These are phyloP conservation scores for Calliopsis andreniformis DNA, from an alignment of 1,140 invertebrate species.

Conservation along the genomic window DNA sequence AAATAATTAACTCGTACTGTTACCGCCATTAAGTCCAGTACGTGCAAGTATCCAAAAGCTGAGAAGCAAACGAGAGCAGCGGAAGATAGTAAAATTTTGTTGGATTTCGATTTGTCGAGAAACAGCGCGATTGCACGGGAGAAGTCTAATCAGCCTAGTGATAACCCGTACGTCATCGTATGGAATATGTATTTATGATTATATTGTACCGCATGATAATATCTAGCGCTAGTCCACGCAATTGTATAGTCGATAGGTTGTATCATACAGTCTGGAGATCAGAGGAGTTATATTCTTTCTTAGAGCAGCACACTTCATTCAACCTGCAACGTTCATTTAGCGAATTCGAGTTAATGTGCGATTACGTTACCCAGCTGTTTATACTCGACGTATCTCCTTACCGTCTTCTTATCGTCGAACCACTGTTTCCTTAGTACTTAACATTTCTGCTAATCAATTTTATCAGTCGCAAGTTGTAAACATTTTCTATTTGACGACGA, in stretches of 20 bases:
- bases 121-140: conserved; percentile 26
- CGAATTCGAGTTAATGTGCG: neutral
- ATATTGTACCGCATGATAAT: conserved; percentile 70
- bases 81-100: conserved; percentile 3
- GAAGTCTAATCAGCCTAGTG: conserved; percentile 57
- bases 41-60: conserved; percentile 2
- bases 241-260: conserved; percentile 65
- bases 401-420: neutral
- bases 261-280: conserved; percentile 51
- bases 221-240: conserved; percentile 66
- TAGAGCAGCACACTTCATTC: neutral
- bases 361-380: neutral
- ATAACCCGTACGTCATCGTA: conserved; percentile 52
- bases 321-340: neutral
- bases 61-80: neutral
- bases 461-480: no score
- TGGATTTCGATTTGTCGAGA: conserved; percentile 38
- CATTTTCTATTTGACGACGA: neutral
- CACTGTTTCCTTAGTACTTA: neutral
- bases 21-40: conserved; percentile 33
- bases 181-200: conserved; percentile 68
- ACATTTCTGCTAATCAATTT: no score
- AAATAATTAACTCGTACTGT: neutral
- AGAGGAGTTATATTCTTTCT: conserved; percentile 21
- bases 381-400: neutral